Base-by-base conservation (phyloP, 2,113 vertebrate species). In the Lycocorax pyrrhopterus region DNA sequence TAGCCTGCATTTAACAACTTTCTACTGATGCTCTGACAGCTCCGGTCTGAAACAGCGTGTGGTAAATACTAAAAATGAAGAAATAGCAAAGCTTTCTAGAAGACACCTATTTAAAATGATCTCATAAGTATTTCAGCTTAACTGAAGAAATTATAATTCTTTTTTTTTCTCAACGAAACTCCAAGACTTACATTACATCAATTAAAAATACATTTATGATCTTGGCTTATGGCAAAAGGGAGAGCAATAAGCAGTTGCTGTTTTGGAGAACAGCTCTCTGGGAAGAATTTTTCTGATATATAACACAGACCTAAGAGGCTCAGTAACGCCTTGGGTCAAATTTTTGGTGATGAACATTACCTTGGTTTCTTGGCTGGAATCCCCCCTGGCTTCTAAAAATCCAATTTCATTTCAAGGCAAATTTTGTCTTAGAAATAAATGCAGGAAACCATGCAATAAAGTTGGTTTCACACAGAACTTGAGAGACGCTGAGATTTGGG, bases 131-230 rank as follows among this genome's bases (percentile, higher is more conserved):
- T 79, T 85, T 82, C 71, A 80, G 17, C 10, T 43, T 85, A 69
- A 83, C 12, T 58, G 71, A 83, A 91, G 63, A 77, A 76, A 94
- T 62, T 37, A 32, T 11, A 64, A 41, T 29, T 51, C 5, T 43
- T 29, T n/a, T 74, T 15, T 52, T 49, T 3, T 1, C 5, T 29
- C 30, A 0, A 29, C 46, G 30, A 66, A 47, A 4, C 10, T 84
- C 52, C 12, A 46, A 59, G 39, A 73, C 75, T 90, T 87, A 71
- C 63, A 76, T 93, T 90, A 87, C 30, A 19, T 53, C 85, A 80
- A 79, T 90, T 93, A 92, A 93, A 91, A 94, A 83, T 73, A 46
- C 67, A 90, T 88, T 92, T 91, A 72, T 66, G 35, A 79, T 29
- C 37, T 41, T 85, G 71, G 20, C 9, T 96, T 85, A 73, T 14